Percentiles rank a stretch among this genome's conserved stretches.
These are phyloP conservation scores for Anhinga anhinga DNA, from an alignment of 2,113 vertebrate species.

Conservation along the genomic window DNA sequence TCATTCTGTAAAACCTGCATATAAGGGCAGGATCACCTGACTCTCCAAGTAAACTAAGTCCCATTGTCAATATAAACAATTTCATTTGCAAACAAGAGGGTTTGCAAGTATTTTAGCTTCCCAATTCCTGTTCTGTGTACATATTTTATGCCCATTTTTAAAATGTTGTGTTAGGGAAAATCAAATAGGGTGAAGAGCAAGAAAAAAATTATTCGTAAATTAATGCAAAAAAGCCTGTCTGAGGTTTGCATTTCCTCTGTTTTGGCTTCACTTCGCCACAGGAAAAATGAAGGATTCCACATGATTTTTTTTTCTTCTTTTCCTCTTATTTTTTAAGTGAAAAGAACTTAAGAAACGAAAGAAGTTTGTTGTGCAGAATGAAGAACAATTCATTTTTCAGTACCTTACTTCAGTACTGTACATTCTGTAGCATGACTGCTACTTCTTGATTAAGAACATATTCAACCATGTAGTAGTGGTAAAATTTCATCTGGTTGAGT, in stretches of 20 bases:
- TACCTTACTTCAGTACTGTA: not conserved
- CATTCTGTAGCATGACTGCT: not conserved
- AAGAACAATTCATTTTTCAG: not conserved
- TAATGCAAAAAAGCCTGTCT: not conserved
- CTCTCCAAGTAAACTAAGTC: not conserved
- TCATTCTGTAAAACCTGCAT: not conserved
- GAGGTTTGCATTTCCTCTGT: not conserved
- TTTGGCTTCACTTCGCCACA: not conserved
- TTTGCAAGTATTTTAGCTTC: not conserved
- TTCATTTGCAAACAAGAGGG: not conserved
- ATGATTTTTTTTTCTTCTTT: not conserved
- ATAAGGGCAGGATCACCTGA: not conserved
- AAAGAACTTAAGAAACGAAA: not conserved
- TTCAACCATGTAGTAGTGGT: not conserved
- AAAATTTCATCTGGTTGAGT: not conserved
- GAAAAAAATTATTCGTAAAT: not conserved
- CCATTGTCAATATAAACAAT: not conserved
- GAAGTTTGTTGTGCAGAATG: not conserved
- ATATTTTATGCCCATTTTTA: not conserved
- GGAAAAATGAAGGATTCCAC: not conserved
- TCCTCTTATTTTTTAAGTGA: not conserved
- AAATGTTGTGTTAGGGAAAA: not conserved
- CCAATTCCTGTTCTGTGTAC: not conserved
- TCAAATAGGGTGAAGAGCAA: not conserved
- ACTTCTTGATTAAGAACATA: not conserved